These are phyloP conservation scores for Upupa epops DNA, from an alignment of 2,113 vertebrate genomes.

Conservation along the genomic window DNA sequence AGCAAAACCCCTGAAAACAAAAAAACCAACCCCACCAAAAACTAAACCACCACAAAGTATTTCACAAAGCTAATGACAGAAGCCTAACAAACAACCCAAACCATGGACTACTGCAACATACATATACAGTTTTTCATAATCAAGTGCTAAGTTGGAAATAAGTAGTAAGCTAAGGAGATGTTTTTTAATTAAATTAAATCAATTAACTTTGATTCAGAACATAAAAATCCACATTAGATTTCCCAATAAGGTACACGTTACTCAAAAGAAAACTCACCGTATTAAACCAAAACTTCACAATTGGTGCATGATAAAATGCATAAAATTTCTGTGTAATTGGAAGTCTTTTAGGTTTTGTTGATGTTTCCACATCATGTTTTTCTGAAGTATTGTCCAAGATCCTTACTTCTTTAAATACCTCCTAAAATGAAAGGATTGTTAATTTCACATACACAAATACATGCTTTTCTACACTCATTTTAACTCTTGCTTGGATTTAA, in stretches of 20 bases:
- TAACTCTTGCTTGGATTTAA: neutral
- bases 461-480: neutral
- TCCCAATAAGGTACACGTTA: neutral
- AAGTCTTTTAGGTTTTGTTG: slow-evolving; percentile 87
- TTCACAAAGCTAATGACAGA: neutral
- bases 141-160: neutral
- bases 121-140: neutral
- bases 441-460: neutral
- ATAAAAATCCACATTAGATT: too few species aligned
- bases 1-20: neutral
- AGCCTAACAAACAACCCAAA: neutral
- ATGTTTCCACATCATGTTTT: slow-evolving; percentile 88
- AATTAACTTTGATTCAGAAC: too few species aligned
- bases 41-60: neutral
- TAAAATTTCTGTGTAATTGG: slow-evolving; percentile 96
- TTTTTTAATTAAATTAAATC: too few species aligned
- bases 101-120: neutral
- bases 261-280: slow-evolving; percentile 80
- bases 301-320: slow-evolving; percentile 97
- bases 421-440: slow-evolving; percentile 75
- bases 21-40: too few species aligned
- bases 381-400: slow-evolving; percentile 79
- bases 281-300: slow-evolving; percentile 99
- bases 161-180: neutral
- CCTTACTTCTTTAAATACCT: slow-evolving; percentile 92